A percentile compares a stretch with the other conserved stretches of the same genome.
Evolutionary conservation across 2,797 vertebrate species (phyloP).

Genomic region (Tokudaia muenninki): DNA sequence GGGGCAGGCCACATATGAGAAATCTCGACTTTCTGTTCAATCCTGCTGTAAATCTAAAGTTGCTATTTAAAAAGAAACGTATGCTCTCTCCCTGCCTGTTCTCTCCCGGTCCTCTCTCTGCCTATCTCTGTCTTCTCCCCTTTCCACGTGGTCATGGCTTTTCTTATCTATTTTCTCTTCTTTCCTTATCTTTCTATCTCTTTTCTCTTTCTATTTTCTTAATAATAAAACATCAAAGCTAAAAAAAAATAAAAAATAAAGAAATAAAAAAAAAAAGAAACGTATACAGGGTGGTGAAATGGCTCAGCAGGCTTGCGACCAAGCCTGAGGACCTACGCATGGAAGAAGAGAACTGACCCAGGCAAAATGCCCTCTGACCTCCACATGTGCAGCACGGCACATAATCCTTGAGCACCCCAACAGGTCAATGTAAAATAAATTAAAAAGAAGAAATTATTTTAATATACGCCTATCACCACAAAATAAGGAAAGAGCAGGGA

Average conservation of each 20-base stretch:
- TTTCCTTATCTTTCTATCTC: too few species aligned
- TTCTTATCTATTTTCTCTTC: too few species aligned
- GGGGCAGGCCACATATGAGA: fast-evolving
- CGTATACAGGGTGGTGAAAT: background rate
- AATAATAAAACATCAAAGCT: too few species aligned
- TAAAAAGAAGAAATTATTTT: background rate
- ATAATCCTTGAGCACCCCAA: background rate
- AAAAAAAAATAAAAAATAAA: too few species aligned
- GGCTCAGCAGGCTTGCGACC: background rate
- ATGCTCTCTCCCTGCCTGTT: too few species aligned
- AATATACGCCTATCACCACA: background rate
- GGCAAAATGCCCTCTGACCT: background rate
- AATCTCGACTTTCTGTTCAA: background rate
- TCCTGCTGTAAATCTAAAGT: background rate
- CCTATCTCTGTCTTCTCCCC: too few species aligned
- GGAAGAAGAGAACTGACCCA: background rate
- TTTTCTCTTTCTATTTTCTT: too few species aligned
- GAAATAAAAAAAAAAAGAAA: too few species aligned
- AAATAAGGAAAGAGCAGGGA: background rate
- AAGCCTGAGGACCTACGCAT: background rate
- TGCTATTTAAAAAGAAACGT: background rate
- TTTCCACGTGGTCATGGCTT: too few species aligned
- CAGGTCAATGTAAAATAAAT: background rate
- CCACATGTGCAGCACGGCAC: background rate
- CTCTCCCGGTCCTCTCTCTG: too few species aligned